These are phyloP conservation scores for Scaptomyza tumidula DNA, from an alignment of 2,888 invertebrate genomes.

Conservation along the genomic window DNA sequence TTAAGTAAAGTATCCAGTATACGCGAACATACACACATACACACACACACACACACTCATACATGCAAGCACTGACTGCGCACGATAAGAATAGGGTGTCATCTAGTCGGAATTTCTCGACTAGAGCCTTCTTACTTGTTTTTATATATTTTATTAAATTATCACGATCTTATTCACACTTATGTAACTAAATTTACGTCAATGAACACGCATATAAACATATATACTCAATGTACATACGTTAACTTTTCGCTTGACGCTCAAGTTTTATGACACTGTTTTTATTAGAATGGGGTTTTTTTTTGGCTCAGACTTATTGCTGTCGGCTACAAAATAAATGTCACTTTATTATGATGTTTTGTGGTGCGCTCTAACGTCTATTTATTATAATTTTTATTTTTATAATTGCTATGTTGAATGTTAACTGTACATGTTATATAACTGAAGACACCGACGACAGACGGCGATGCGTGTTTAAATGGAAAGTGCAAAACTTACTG, in stretches of 20 bases:
- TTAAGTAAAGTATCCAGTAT: no score
- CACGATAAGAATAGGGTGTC: no score
- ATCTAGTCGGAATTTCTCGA: no score
- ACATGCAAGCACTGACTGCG: no score
- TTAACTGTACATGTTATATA: not conserved
- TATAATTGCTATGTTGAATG: slow-evolving; percentile 32
- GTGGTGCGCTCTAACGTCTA: slow-evolving; percentile 15
- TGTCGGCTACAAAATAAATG: slow-evolving; percentile 8
- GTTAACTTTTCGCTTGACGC: slow-evolving; percentile 54
- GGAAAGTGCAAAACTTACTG: slow-evolving; percentile 80
- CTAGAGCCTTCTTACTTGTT: not conserved
- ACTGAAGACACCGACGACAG: slow-evolving; percentile 6
- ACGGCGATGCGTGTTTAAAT: slow-evolving; percentile 69
- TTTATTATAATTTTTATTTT: slow-evolving; percentile 36
- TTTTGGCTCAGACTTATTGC: slow-evolving; percentile 44
- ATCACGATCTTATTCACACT: slow-evolving; percentile 12
- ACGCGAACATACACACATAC: no score
- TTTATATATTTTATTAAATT: slow-evolving; percentile 5
- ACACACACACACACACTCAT: no score
- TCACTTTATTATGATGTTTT: slow-evolving; percentile 19
- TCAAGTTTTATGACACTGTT: slow-evolving; percentile 59
- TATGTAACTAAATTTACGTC: slow-evolving; percentile 6
- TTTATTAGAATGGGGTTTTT: slow-evolving; percentile 55
- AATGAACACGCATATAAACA: slow-evolving; percentile 20
- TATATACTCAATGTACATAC: slow-evolving; percentile 15